Evolutionary conservation across 2,797 vertebrate species (phyloP).

Genomic region (Coracias cyanogaster): DNA sequence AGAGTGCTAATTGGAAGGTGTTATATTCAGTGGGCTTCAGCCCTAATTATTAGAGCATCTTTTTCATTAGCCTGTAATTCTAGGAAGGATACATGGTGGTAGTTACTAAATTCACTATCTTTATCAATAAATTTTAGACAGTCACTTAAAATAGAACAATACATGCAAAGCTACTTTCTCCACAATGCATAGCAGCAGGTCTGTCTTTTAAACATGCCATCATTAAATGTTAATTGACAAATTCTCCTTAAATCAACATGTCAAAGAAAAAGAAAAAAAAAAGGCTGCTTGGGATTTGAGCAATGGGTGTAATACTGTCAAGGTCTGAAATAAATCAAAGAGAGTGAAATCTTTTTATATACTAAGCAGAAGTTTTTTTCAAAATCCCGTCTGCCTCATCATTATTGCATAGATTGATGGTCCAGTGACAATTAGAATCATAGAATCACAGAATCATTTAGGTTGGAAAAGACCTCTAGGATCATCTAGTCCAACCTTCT

Average conservation of each 20-base stretch:
- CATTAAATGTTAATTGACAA: not conserved
- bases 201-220: not conserved
- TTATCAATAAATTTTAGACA: conserved; percentile 53
- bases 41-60: conserved; percentile 82
- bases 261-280: not conserved
- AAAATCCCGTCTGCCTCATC: not conserved
- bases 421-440: not conserved
- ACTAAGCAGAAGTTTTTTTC: not conserved
- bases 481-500: too few species aligned
- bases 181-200: not conserved
- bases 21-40: conserved; percentile 77
- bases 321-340: not conserved
- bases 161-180: not conserved
- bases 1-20: conserved; percentile 89
- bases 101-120: conserved; percentile 64
- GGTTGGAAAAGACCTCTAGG: too few species aligned
- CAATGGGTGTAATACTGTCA: not conserved
- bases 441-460: too few species aligned
- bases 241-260: not conserved
- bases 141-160: not conserved
- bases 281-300: not conserved
- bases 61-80: conserved; percentile 84
- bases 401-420: not conserved
- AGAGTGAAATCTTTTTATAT: not conserved
- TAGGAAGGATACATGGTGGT: conserved; percentile 60